These are phyloP conservation scores for Scrobipalpa atriplicella DNA, from an alignment of 2,888 invertebrate species.

Conservation along the genomic window DNA sequence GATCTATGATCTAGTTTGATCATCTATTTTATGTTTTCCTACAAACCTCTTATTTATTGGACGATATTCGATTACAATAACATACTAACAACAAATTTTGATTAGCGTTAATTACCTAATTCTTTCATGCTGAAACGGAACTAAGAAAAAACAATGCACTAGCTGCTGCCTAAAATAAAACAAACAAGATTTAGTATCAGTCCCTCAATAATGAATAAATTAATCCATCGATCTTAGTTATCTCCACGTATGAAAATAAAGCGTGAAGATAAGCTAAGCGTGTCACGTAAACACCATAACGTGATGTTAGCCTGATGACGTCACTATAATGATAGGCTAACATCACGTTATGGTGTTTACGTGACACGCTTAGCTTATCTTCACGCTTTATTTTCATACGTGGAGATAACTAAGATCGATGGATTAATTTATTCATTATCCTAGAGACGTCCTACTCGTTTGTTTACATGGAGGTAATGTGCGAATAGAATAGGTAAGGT, in stretches of 20 bases:
- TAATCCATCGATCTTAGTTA: constrained; percentile 5
- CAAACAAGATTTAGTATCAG: too few species aligned
- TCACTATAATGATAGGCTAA: constrained; percentile 22
- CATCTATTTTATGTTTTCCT: too few species aligned
- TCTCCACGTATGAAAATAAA: constrained; percentile 12
- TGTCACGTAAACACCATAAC: constrained; percentile 28
- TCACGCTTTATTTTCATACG: constrained; percentile 10
- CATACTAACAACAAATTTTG: too few species aligned
- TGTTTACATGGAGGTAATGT: not conserved
- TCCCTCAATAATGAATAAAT: not conserved
- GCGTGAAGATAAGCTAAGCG: constrained; percentile 24
- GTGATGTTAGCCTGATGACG: constrained; percentile 27
- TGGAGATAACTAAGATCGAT: constrained; percentile 27
- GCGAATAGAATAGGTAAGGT: too few species aligned
- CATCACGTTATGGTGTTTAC: constrained; percentile 26
- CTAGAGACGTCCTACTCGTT: not conserved
- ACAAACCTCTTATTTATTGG: too few species aligned
- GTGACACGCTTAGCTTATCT: constrained; percentile 28
- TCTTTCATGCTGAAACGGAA: too few species aligned
- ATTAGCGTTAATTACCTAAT: too few species aligned
- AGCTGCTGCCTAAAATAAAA: too few species aligned
- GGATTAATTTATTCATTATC: too few species aligned
- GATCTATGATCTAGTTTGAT: too few species aligned
- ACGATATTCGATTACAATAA: too few species aligned
- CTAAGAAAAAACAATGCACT: too few species aligned